Conservation (phyloP, 2,888 invertebrate species). For the Melanotus villosus region DNA sequence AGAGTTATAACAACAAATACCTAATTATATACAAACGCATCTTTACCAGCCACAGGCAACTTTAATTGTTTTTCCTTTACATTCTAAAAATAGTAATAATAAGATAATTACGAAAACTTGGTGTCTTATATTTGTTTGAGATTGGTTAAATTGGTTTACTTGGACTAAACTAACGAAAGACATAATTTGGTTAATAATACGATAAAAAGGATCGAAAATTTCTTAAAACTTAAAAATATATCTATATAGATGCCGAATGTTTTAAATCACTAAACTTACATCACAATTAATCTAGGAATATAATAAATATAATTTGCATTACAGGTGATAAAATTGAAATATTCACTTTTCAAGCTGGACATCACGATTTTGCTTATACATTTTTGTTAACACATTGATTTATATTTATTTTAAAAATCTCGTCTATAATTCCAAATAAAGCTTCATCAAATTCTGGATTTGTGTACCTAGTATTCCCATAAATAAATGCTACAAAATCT, state of each 20-base stretch:
- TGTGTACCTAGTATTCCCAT: too few relatives aligned
- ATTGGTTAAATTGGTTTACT: neutral
- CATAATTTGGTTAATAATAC: neutral
- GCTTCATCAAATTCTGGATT: too few relatives aligned
- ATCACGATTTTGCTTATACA: too few relatives aligned
- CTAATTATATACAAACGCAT: slow-evolving; percentile 31
- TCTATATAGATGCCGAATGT: neutral
- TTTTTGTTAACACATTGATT: too few relatives aligned
- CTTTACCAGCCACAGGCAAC: slow-evolving; percentile 7
- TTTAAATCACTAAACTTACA: neutral
- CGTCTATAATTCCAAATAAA: too few relatives aligned
- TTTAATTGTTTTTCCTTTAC: neutral
- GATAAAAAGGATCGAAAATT: neutral
- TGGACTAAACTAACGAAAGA: slow-evolving; percentile 4
- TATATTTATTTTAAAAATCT: too few relatives aligned
- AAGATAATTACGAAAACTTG: slow-evolving; percentile 26
- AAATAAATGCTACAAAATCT: too few relatives aligned
- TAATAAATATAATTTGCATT: neutral
- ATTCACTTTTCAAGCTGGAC: too few relatives aligned
- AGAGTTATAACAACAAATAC: slow-evolving; percentile 25
- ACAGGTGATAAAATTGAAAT: neutral
- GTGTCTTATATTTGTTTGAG: slow-evolving; percentile 20
- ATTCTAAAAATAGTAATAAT: slow-evolving; percentile 17
- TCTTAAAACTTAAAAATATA: neutral
- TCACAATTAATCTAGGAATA: slow-evolving; percentile 4